A percentile compares a stretch with the other conserved stretches of the same genome.
Conservation (phyloP, 2,113 vertebrate species). For the Oophaga pumilio region DNA sequence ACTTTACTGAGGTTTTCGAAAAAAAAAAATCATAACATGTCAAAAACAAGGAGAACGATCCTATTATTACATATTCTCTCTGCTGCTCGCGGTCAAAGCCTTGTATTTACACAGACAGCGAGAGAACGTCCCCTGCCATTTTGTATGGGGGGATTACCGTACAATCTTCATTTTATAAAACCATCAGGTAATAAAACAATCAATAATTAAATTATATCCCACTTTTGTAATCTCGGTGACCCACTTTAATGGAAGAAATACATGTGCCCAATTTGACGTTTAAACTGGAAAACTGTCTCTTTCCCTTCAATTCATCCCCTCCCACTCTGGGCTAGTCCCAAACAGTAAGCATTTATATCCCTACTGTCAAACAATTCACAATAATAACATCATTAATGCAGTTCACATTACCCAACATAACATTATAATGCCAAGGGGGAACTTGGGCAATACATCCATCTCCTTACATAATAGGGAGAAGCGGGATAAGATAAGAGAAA, state of each 20-base stretch:
- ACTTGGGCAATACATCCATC: no score
- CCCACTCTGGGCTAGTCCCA: no score
- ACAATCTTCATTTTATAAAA: conserved; percentile 15
- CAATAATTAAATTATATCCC: conserved; percentile 39
- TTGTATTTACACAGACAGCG: conserved; percentile 9
- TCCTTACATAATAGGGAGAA: no score
- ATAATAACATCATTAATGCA: no score
- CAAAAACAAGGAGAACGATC: background rate
- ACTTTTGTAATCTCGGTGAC: background rate
- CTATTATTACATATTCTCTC: conserved; percentile 2
- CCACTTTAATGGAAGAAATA: background rate
- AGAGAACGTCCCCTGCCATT: background rate
- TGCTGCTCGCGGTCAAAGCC: background rate
- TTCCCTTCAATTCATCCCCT: no score
- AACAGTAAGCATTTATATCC: no score
- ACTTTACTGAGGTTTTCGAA: background rate
- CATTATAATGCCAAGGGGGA: no score
- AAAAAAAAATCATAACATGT: background rate
- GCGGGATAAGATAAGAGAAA: no score
- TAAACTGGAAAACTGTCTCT: no score
- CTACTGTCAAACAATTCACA: no score
- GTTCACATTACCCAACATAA: no score
- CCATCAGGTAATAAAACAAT: conserved; percentile 16
- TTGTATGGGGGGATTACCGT: background rate
- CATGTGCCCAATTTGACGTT: background rate